Conservation (phyloP, 2,797 vertebrate species). For the Sebastes trivittatus region DNA sequence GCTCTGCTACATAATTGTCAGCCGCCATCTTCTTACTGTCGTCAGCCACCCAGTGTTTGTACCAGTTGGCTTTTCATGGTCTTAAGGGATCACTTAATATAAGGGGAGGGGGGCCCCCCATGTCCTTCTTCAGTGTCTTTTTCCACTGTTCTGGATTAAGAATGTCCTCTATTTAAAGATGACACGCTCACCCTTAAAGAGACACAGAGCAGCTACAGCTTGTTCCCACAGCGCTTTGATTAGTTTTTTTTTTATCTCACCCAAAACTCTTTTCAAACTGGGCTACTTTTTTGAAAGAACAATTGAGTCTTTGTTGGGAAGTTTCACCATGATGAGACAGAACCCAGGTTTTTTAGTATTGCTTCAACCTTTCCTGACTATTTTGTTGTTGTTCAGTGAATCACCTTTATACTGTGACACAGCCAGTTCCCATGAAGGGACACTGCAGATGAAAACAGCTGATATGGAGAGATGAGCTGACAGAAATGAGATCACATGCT, state of each 20-base stretch:
- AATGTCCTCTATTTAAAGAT: constrained; percentile 37
- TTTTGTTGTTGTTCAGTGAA: background rate
- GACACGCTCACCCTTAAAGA: constrained; percentile 1
- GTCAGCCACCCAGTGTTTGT: constrained; percentile 49
- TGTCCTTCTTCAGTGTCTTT: constrained; percentile 35
- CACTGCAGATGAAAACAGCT: constrained; percentile 30
- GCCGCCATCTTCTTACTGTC: constrained; percentile 44
- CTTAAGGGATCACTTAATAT: constrained; percentile 42
- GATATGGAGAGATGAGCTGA: constrained; percentile 39
- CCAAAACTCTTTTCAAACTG: background rate
- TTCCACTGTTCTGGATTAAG: constrained; percentile 46
- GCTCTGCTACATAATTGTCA: constrained; percentile 30
- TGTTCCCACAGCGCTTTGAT: background rate
- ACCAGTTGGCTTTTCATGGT: constrained; percentile 31
- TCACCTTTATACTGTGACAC: background rate
- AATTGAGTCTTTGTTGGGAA: background rate
- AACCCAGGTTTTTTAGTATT: background rate
- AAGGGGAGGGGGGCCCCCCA: background rate
- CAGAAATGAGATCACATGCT: constrained; percentile 27
- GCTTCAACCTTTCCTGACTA: background rate
- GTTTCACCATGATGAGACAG: background rate
- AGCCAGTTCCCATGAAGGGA: constrained; percentile 36
- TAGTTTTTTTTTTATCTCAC: background rate
- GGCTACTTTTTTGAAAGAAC: background rate
- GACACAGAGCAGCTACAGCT: background rate